Conservation (phyloP, 2,113 vertebrate genomes). For the Ondatra zibethicus region DNA sequence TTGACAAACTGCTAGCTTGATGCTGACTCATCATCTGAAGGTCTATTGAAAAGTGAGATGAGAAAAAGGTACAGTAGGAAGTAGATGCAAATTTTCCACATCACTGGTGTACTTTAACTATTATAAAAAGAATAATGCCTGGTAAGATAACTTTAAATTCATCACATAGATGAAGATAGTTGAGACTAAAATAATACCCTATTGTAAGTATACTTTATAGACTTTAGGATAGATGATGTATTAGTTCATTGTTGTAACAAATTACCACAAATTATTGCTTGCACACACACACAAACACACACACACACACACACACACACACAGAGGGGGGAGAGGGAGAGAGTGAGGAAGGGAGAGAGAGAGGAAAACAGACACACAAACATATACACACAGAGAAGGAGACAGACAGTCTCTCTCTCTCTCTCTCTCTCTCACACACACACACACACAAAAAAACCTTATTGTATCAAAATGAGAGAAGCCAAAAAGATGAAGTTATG, state of each 20-base stretch:
- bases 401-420: too few species aligned
- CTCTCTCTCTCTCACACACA: not conserved
- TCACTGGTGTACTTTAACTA: not conserved
- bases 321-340: not conserved
- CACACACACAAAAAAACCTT: not conserved
- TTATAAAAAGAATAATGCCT: slow-evolving; percentile 25
- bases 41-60: slow-evolving; percentile 14
- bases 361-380: not conserved
- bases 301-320: not conserved
- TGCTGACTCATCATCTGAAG: slow-evolving; percentile 46
- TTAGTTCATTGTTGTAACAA: not conserved
- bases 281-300: not conserved
- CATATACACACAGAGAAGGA: too few species aligned
- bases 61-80: slow-evolving; percentile 8
- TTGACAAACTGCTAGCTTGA: not conserved
- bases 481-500: not conserved
- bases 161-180: not conserved
- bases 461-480: not conserved
- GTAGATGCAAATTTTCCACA: slow-evolving; percentile 6
- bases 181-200: slow-evolving; percentile 21
- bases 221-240: not conserved
- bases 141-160: slow-evolving; percentile 10
- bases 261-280: not conserved
- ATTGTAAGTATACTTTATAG: not conserved
- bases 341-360: too few species aligned